A percentile compares a stretch with the other conserved stretches of the same genome.
Evolutionary conservation across 1,140 invertebrate genomes (phyloP).

Genomic region (Aphaenogaster floridana): DNA sequence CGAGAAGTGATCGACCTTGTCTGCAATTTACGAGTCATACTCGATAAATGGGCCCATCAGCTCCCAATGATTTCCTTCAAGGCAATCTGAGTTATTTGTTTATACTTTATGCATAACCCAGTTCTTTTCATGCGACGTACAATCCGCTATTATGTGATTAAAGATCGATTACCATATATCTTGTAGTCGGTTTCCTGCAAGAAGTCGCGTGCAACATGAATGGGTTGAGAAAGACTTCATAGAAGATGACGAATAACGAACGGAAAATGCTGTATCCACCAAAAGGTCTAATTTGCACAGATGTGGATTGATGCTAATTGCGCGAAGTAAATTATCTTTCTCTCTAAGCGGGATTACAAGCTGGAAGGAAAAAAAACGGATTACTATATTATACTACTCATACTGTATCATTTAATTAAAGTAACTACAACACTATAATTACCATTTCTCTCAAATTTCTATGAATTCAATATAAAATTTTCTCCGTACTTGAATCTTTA

Average conservation of each 20-base stretch:
- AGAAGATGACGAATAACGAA: constrained; percentile 10
- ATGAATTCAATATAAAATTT: constrained; percentile 10
- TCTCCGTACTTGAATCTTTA: not conserved
- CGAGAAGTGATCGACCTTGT: not conserved
- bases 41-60: not conserved
- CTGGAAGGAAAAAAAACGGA: not conserved
- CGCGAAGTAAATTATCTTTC: not conserved
- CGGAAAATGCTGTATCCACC: not conserved
- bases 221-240: not conserved
- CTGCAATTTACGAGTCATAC: not conserved
- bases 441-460: not conserved
- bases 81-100: constrained; percentile 22
- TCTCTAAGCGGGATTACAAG: not conserved
- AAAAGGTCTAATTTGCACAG: constrained; percentile 10
- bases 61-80: not conserved
- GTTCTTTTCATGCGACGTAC: not conserved
- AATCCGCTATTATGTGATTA: constrained; percentile 14
- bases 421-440: not conserved
- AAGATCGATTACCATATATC: constrained; percentile 24
- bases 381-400: not conserved
- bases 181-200: constrained; percentile 2
- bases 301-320: constrained; percentile 32
- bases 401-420: not conserved
- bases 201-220: constrained; percentile 11
- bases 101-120: constrained; percentile 13